These are phyloP conservation scores for Perca schrenkii DNA, from an alignment of 2,113 vertebrate genomes.

Conservation along the genomic window DNA sequence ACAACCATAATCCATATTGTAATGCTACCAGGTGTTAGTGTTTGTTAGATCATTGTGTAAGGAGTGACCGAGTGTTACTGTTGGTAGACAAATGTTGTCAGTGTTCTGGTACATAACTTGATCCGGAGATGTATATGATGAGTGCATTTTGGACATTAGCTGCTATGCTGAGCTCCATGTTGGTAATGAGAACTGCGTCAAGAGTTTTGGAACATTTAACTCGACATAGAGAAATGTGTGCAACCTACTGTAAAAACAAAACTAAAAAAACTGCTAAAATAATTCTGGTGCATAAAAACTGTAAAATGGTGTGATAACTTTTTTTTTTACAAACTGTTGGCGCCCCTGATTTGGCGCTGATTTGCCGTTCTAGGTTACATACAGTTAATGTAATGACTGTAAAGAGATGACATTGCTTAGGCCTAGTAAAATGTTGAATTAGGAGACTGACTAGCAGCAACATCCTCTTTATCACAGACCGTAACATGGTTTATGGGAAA, in stretches of 20 bases:
- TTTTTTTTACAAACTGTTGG: background rate
- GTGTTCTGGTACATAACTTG: no score
- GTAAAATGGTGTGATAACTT: no score
- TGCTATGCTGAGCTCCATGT: no score
- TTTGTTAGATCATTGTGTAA: background rate
- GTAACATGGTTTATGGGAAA: background rate
- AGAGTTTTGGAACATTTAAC: no score
- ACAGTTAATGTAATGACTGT: background rate
- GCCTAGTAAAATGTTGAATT: background rate
- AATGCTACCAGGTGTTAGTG: no score
- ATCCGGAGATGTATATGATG: no score
- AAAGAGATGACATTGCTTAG: background rate
- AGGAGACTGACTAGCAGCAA: background rate
- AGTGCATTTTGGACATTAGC: no score
- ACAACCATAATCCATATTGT: background rate
- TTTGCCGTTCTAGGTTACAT: background rate
- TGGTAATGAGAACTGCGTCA: no score
- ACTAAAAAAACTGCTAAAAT: no score
- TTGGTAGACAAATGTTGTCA: background rate
- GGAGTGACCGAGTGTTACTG: background rate
- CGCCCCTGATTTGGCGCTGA: background rate
- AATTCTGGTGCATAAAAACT: no score
- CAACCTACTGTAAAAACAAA: no score
- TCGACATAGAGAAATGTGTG: no score
- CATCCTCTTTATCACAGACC: background rate